Base-by-base conservation (phyloP, 2,888 invertebrate genomes). In the Nephrotoma guestfalica region DNA sequence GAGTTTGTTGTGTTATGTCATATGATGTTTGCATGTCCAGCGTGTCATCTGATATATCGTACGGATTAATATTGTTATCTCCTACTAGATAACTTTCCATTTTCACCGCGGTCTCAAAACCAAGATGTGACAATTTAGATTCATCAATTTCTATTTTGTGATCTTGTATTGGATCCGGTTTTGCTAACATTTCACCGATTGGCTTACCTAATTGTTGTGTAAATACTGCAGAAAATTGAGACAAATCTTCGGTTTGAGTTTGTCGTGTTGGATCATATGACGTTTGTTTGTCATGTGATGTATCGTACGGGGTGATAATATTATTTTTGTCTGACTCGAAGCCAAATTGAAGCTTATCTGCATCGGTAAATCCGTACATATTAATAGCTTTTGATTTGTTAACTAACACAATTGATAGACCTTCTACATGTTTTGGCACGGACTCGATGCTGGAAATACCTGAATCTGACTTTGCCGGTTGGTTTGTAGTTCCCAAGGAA, bases 191-290 rank as follows among this genome's bases (percentile, higher is more conserved):
- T 30, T 30, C 30, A 83, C 40, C 83, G n/a, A 6, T 6, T 83
- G 41, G 9, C 9, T 15, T 9, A 6, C 3, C 41, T 1, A 6
- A 4, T 7, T 42, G 41, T 11, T 41, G 41, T 84, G 84, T 41
- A n/a, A 84, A 41, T 11, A 18, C 85, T 5, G 18, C 2, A 4
- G 41, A 3, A 15, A 85, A 43, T 57, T 51, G 41, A 15, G 51
- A 86, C n/a, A 57, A 86, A 86, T 86, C 86, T 57, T 51, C 86
- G 40, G 6, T 41, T 51, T 86, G 51, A 18, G 41, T 86, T 51
- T 51, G 86, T 51, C 41, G 51, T 18, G 85, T 86, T 41, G 57
- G 15, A 86, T 86, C 86, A 6, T 41, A 15, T 15, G 51, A 41
- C 6, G 2, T 13, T 30, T 86, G 83, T 41, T 41, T 42, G 15